Percentiles rank a stretch among this genome's conserved stretches.
phyloP scores from a whole-genome alignment of 2,797 vertebrate genomes.

The Melanotaenia boesemani region DNA sequence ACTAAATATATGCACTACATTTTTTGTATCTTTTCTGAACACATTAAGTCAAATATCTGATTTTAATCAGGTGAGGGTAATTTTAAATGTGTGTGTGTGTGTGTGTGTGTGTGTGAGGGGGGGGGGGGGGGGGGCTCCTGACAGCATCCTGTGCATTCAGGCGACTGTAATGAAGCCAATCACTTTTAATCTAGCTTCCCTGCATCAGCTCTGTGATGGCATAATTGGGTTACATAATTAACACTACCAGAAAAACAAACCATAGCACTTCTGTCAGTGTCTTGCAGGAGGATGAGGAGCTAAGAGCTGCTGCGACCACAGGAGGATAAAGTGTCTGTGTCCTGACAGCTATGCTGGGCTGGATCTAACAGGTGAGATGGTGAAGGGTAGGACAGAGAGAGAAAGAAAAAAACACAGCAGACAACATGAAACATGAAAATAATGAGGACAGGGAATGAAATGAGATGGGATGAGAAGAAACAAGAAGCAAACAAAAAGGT shows the following conservation, averaged over 20 bases:
- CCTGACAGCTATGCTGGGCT: constrained; percentile 45
- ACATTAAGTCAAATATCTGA: constrained; percentile 46
- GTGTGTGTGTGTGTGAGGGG: too few species aligned
- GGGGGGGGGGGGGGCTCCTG: constrained; percentile 34
- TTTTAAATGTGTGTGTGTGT: constrained; percentile 57
- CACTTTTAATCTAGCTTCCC: constrained; percentile 79
- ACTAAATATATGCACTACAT: constrained; percentile 41
- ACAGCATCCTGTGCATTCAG: constrained; percentile 67
- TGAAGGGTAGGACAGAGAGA: constrained; percentile 26
- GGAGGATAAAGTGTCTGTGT: constrained; percentile 34
- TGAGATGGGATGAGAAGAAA: constrained; percentile 26
- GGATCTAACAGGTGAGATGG: constrained; percentile 56
- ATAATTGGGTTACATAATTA: constrained; percentile 84
- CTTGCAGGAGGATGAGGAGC: constrained; percentile 64
- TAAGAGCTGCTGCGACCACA: constrained; percentile 50
- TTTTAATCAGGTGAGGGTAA: constrained; percentile 58
- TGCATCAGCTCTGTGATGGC: constrained; percentile 74
- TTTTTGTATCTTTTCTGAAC: constrained; percentile 29
- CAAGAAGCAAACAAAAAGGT: constrained; percentile 6
- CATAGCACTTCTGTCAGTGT: constrained; percentile 66
- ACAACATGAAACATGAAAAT: constrained; percentile 23
- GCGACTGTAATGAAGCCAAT: constrained; percentile 79
- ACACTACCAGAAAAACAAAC: constrained; percentile 79
- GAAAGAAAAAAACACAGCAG: constrained; percentile 3
- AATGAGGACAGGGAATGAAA: constrained; percentile 25